Evolutionary conservation across 2,888 invertebrate genomes (phyloP).

Genomic region (Lithodes maja): DNA sequence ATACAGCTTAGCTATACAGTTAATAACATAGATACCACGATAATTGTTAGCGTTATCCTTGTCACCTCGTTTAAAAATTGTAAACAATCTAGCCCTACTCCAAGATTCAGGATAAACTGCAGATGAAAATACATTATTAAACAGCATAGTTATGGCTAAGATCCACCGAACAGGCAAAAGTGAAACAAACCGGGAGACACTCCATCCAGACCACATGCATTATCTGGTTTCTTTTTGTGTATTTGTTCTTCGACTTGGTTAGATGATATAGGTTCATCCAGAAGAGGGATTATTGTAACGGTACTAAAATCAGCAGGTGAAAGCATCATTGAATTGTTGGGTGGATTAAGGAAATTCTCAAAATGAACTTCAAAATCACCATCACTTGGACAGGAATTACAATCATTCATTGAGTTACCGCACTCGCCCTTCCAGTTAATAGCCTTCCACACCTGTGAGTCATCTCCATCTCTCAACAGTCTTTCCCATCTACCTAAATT

Average conservation of each 20-base stretch:
- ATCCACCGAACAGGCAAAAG: constrained; percentile 10
- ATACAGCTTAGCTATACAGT: not conserved
- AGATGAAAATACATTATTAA: constrained; percentile 2
- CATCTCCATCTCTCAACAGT: not conserved
- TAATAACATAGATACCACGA: not conserved
- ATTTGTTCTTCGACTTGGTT: not conserved
- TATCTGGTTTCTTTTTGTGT: not conserved
- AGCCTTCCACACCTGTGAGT: not conserved
- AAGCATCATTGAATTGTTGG: not conserved
- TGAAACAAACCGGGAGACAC: not conserved
- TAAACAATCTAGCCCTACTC: constrained; percentile 25
- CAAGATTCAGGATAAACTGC: constrained; percentile 3
- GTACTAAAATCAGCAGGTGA: not conserved
- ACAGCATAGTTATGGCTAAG: constrained; percentile 9
- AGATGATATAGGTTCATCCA: not conserved
- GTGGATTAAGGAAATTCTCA: not conserved
- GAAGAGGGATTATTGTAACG: not conserved
- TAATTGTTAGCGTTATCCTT: not conserved
- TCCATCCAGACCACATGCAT: not conserved
- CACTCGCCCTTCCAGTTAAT: not conserved
- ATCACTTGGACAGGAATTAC: not conserved
- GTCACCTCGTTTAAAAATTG: constrained; percentile 27
- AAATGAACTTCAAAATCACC: not conserved
- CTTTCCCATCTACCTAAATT: constrained; percentile 4
- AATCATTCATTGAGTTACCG: not conserved